Evolutionary conservation across 2,113 vertebrate genomes (phyloP), one percentile per base, ranked within the genome.

Genomic region (Sprattus sprattus): DNA sequence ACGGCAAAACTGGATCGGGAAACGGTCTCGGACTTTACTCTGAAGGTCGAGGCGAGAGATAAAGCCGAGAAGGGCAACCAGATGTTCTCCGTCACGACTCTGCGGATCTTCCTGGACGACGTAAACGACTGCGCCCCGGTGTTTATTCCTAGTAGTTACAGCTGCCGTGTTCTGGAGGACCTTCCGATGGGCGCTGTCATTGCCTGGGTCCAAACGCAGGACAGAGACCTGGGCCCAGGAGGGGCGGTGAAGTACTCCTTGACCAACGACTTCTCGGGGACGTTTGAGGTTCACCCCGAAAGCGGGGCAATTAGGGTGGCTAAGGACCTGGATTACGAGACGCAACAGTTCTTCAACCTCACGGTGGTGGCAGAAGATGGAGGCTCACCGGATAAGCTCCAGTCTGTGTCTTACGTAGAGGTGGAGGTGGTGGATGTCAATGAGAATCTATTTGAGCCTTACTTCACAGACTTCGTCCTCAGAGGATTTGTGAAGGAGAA

Each of bases 351-450:
- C 90, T 99, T 97, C 90, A 99, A 99, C 91, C 91, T 99, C 81
- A 98, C 97, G 0, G 92, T 99, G 45, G 91, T 96, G 0, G 97
- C 97, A 7, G 97, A 98, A 89, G 98, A 99, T 93, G 96, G 96
- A 88, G 98, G 97, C 2, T 90, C 93, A 0, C 97, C 97, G 0
- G 95, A 95, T 57, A 95, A 96, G 3, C 95, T 99, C 9, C 96
- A 94, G 4, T 97, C 97, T 0, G 92, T 96, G 86, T 98, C 98
- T 4, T 98, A 96, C 84, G 95, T 99, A 85, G 98, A 98, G 88
- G 96, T 99, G 32, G 97, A 99, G 94, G 97, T 99, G 86, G 95
- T 97, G 86, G 97, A 99, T 86, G 97, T 99, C 84, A 99, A 97
- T 0, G 98, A 99, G 93, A 99, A 99, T 91, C 94, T 99, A 88